Base-by-base conservation (phyloP, 2,888 invertebrate species). In the Oxyteleia sp. region DNA sequence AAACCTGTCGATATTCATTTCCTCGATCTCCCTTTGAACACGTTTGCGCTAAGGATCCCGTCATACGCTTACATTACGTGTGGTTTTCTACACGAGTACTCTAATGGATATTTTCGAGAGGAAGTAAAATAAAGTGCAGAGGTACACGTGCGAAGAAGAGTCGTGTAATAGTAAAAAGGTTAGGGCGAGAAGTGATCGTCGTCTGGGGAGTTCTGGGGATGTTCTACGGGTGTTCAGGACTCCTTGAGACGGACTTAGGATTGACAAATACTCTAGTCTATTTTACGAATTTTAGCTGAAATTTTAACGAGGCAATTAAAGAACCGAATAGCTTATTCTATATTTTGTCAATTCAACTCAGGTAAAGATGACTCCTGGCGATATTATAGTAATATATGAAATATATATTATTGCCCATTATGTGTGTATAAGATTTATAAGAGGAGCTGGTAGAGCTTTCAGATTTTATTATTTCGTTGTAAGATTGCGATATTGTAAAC, bases 261-360 rank as follows among this genome's bases (percentile, higher is more conserved):
- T 26, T 29, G 18, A 43, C 53, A 49, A 53, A 45, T 55, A 32
- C 51, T 66, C 68, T 69, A 72, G 72, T 72, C 51, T 72, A 72
- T 72, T 61, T 45, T 45, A 45, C 10, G 18, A 45, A 45, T 18
- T 16, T 61, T 61, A 72, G 49, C 72, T 38, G 51, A 51, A 61
- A 35, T 35, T 38, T 47, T 35, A 51, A n/a, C 23, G 47, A 72
- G 43, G 15, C 55, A 72, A 51, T 63, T 55, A 7, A 57, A 15
- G 23, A 69, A 45, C n/a, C 64, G 45, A 57, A 51, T 71, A 69
- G 57, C 71, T 74, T 74, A 72, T 72, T 74, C 74, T 32, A 32
- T 74, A 63, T 53, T 74, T 63, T 63, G 74, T 74, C 53, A 74
- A 72, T 72, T 72, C 13, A 51, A 72, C 71, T 71, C 71, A 71